Evolutionary conservation across 2,113 vertebrate genomes (phyloP).

Genomic region (Poeciliopsis turrubarensis): DNA sequence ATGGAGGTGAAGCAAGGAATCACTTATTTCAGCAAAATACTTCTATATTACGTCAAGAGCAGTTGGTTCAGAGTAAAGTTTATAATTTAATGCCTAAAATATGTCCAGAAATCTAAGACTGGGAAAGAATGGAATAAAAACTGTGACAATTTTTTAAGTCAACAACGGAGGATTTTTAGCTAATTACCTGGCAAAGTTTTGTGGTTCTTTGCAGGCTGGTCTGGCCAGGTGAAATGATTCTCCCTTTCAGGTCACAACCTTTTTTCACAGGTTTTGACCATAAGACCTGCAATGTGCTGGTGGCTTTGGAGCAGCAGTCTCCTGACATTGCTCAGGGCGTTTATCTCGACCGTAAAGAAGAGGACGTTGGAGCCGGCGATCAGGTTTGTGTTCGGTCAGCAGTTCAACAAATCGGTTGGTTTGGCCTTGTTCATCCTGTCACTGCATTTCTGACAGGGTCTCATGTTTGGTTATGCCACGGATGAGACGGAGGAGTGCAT

Average conservation of each 20-base stretch:
- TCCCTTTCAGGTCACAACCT: neutral
- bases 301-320: slow-evolving; percentile 93
- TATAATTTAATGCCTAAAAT: neutral
- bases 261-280: slow-evolving; percentile 86
- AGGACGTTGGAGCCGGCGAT: slow-evolving; percentile 93
- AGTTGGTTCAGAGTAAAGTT: neutral
- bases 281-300: slow-evolving; percentile 82
- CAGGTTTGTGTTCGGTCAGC: slow-evolving; percentile 79
- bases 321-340: slow-evolving; percentile 93
- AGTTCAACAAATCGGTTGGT: neutral
- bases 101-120: neutral
- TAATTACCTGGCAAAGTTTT: neutral
- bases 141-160: too few relatives aligned
- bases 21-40: neutral
- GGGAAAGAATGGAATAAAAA: neutral
- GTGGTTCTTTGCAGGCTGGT: neutral
- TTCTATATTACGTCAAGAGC: neutral
- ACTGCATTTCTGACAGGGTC: slow-evolving; percentile 75
- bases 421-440: neutral
- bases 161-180: neutral
- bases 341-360: slow-evolving; percentile 91
- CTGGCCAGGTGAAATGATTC: neutral
- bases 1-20: neutral
- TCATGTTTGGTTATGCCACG: slow-evolving; percentile 98
- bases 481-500: slow-evolving; percentile 97